Evolutionary conservation across 2,888 invertebrate species (phyloP), one percentile per base, ranked within the genome.

Genomic region (Lasioglossum pauxillum): DNA sequence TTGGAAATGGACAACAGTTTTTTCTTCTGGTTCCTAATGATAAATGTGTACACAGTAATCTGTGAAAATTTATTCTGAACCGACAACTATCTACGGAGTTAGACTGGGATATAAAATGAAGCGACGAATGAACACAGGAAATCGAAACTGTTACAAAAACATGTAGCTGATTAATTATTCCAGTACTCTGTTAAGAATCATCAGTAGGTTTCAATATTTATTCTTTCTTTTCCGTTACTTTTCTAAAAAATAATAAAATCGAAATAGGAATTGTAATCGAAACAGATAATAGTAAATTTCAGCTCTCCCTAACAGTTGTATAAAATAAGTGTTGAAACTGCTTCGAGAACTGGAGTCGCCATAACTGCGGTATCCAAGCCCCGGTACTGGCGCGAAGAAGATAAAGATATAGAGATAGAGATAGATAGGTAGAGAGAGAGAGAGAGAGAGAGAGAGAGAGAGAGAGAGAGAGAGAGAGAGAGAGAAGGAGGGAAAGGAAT

Each of bases 401-500:
- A 41, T 57, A 57, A 44, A 60, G 23, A 23, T 16, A 35, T 4
- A 35, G 35, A 35, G 35, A 35, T 35, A 35, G 35, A 35, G 35
- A 35, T 4, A 35, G 35, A n/a, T n/a, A n/a, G n/a, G n/a, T n/a
- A n/a, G n/a, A n/a, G n/a, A n/a, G n/a, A n/a, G n/a, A n/a, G n/a
- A n/a, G n/a, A n/a, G n/a, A n/a, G n/a, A n/a, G n/a, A n/a, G n/a
- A n/a, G n/a, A n/a, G n/a, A n/a, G n/a, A n/a, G n/a, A n/a, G n/a
- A n/a, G n/a, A n/a, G n/a, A n/a, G n/a, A 35, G 3, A 35, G 35
- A 35, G 35, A 35, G 31, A 31, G 31, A 38, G 5, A 57, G 35
- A 38, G 49, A 67, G 69, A 75, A 46, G 14, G 44, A 71, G 60
- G 38, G 69, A 69, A 2, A 75, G 73, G 84, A 53, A 16, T 75